These are phyloP conservation scores for Nilaparvata lugens DNA, from an alignment of 1,140 invertebrate genomes.

Conservation along the genomic window DNA sequence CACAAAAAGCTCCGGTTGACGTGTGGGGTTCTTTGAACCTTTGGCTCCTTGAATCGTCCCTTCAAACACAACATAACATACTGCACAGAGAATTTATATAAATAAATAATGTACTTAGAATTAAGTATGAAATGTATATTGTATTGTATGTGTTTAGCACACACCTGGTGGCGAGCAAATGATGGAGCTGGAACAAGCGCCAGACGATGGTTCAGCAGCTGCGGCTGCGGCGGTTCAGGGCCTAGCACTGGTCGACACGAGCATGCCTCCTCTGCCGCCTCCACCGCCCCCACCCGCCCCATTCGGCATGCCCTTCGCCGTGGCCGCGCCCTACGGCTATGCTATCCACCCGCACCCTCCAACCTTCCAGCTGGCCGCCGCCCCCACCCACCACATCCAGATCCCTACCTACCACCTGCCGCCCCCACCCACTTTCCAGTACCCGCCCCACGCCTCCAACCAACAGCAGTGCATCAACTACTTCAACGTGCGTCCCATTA, in stretches of 20 bases:
- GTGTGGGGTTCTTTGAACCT: too few species aligned
- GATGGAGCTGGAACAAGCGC: conserved; percentile 41
- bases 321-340: conserved; percentile 43
- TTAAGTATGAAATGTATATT: too few species aligned
- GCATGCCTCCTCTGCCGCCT: background rate
- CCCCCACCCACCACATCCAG: conserved; percentile 14
- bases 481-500: conserved; percentile 7
- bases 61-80: too few species aligned
- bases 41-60: too few species aligned
- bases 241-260: conserved; percentile 2
- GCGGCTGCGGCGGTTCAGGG: too few species aligned
- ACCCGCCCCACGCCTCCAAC: conserved; percentile 20
- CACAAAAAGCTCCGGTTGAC: too few species aligned
- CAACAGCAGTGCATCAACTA: background rate
- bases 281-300: conserved; percentile 38
- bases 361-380: background rate
- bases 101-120: too few species aligned
- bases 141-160: conserved; percentile 37
- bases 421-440: conserved; percentile 33
- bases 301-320: conserved; percentile 48
- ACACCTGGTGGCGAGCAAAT: conserved; percentile 49
- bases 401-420: conserved; percentile 38
- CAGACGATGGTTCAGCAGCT: background rate
- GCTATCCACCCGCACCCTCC: conserved; percentile 17
- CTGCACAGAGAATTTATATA: too few species aligned